These are phyloP conservation scores for Acrocera orbiculus DNA, from an alignment of 2,888 invertebrate genomes.

Conservation along the genomic window DNA sequence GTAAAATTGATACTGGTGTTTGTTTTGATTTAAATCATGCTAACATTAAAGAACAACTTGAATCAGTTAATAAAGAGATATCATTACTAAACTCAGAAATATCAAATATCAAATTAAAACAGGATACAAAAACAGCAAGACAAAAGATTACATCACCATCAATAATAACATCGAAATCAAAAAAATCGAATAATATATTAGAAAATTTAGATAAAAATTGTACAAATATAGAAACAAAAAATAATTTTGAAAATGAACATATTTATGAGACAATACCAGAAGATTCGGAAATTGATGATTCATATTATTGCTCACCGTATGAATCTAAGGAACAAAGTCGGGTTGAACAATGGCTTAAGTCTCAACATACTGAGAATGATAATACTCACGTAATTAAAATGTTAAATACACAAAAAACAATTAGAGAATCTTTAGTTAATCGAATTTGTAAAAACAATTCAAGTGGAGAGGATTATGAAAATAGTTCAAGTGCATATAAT, in stretches of 20 bases:
- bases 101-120: no score
- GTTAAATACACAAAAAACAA: slow-evolving; percentile 2
- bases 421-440: no score
- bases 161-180: no score
- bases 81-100: slow-evolving; percentile 35
- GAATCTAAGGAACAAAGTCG: slow-evolving; percentile 20
- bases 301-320: slow-evolving; percentile 39
- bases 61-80: slow-evolving; percentile 36
- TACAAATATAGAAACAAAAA: slow-evolving; percentile 9
- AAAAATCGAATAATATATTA: no score
- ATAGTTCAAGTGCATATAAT: slow-evolving; percentile 54
- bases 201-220: no score
- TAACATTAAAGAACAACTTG: slow-evolving; percentile 23
- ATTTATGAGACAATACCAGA: slow-evolving; percentile 43
- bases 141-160: no score
- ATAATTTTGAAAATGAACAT: slow-evolving; percentile 34
- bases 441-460: slow-evolving; percentile 12
- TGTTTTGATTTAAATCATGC: slow-evolving; percentile 17
- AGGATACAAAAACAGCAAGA: no score
- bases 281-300: slow-evolving; percentile 35
- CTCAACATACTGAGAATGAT: slow-evolving; percentile 11
- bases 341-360: slow-evolving; percentile 15
- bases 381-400: no score
- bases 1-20: slow-evolving; percentile 2
- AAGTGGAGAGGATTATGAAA: slow-evolving; percentile 39